Evolutionary conservation across 1,140 invertebrate genomes (phyloP), one percentile per base, ranked within the genome.

Genomic region (Colletes latitarsis): DNA sequence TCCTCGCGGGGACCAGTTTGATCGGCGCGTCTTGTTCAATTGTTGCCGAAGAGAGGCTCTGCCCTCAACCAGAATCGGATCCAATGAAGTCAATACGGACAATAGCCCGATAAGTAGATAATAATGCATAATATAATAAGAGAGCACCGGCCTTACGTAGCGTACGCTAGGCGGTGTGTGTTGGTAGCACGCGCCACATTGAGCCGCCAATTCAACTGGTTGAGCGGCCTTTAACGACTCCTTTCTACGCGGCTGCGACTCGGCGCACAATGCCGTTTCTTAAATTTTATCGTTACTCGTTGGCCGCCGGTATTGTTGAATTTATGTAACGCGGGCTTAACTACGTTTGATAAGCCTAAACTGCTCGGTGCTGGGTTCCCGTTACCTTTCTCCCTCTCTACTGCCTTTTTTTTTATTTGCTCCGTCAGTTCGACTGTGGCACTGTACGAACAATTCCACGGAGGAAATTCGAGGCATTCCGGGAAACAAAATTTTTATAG

Each of bases 91-190:
- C 82, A 85, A 89, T 87, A 87, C 87, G 86, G 84, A 88, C 85
- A 90, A 89, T 89, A 88, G 88, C 84, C 71, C 89, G 87, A 91
- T 91, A 90, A 90, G 88, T 88, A 91, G 83, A 89, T 90, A 90
- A 90, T 90, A 90, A 87, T 86, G 81, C 81, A 84, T 90, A 90
- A 90, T 90, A 90, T 90, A 90, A 90, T 89, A 90, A 90, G 82
- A 89, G 88, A 81, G 84, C 66, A 86, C 73, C 73, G 83, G 81
- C 39, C 73, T 69, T 79, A 67, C 81, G 76, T 69, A 81, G 76
- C 64, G 71, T 88, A 83, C 81, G 79, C 82, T 82, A 82, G 66
- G 53, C 75, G 82, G 81, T 58, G 75, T 87, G 85, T 88, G 85
- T 88, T 85, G 84, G 78, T 78, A 90, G 89, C 89, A 90, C 89